These are phyloP conservation scores for Strix uralensis DNA, from an alignment of 2,113 vertebrate species.

Conservation along the genomic window DNA sequence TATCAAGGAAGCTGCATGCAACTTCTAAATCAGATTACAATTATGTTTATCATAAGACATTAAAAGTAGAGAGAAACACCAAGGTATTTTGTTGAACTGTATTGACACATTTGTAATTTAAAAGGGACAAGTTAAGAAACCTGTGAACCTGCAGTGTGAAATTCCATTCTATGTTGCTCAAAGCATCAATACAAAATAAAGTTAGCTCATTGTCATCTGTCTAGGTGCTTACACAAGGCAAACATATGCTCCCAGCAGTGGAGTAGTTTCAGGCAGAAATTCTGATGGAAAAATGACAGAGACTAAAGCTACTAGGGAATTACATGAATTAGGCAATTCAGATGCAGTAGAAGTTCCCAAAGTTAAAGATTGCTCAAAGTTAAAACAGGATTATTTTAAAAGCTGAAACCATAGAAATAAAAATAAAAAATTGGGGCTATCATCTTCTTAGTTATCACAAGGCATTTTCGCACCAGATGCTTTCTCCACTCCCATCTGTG, in stretches of 20 bases:
- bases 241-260: not conserved
- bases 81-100: not conserved
- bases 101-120: not conserved
- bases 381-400: not conserved
- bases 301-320: not conserved
- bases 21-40: not conserved
- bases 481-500: not conserved
- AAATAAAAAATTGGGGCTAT: not conserved
- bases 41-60: not conserved
- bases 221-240: not conserved
- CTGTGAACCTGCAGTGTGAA: not conserved
- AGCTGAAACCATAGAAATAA: not conserved
- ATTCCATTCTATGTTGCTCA: not conserved
- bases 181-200: not conserved
- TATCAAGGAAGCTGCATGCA: not conserved
- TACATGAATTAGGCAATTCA: not conserved
- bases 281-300: not conserved
- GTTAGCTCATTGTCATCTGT: not conserved
- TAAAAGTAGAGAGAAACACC: not conserved
- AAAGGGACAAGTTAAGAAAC: not conserved
- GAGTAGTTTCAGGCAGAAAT: not conserved
- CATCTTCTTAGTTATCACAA: not conserved
- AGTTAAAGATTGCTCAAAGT: not conserved
- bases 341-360: not conserved
- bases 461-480: not conserved